Evolutionary conservation across 2,797 vertebrate species (phyloP), one percentile per base, ranked within the genome.

Genomic region (Falco rusticolus): DNA sequence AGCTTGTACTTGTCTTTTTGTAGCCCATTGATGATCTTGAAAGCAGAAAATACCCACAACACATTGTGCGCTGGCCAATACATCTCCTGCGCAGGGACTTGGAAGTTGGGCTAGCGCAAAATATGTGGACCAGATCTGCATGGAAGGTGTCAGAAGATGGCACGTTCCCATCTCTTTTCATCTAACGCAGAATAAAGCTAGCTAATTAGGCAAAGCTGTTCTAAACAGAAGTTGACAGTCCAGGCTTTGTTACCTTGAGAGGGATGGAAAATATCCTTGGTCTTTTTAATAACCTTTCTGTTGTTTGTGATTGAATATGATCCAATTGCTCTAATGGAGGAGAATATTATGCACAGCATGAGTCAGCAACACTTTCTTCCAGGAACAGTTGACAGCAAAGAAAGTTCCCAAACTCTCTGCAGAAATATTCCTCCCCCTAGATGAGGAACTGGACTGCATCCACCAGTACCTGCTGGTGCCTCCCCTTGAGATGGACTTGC

Each of bases 291-390:
- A 94, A 95, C 84, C 88, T 93, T 87, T 95, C 78, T 92, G 91
- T 80, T 93, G 87, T 92, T 95, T 81, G 81, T 84, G 86, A 80
- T 93, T 96, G 95, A 96, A 89, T 96, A 75, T 92, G 95, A 95
- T 96, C 92, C 96, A 95, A 48, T 96, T 95, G 94, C 89, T 95
- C 81, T 97, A 86, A 96, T 89, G 68, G 89, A 92, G 61, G 71
- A 90, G 75, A 96, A 95, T 97, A 92, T 95, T 95, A 94, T 95
- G 87, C 92, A 95, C 69, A 93, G 72, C 93, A 91, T 97, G 96
- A 96, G 92, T 96, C 96, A 96, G 95, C 96, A 96, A 95, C 69
- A 89, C 92, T 96, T 96, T 94, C 87, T 76, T 95, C 85, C 72
- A 91, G 87, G 93, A 93, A 89, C 82, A 92, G 92, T 79, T 92